A percentile compares a stretch with the other conserved stretches of the same genome.
Evolutionary conservation across 2,888 invertebrate genomes (phyloP).

Genomic region (Chironomus riparius): DNA sequence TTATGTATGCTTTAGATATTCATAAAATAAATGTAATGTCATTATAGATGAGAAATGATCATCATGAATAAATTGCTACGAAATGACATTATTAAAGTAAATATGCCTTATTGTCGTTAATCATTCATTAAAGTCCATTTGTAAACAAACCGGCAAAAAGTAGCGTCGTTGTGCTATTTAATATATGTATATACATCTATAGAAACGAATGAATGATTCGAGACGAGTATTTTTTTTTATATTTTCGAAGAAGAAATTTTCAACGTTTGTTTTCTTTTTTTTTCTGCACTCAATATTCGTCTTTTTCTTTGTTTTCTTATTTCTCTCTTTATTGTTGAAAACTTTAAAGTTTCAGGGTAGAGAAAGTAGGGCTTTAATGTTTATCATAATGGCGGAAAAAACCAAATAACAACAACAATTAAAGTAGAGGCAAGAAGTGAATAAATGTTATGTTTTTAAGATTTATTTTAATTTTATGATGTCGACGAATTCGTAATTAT

Average conservation of each 20-base stretch:
- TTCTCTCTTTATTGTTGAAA: background rate
- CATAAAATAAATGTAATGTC: background rate
- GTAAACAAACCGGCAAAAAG: conserved; percentile 7
- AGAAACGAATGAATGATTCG: background rate
- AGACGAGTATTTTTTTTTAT: background rate
- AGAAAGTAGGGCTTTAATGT: conserved; percentile 7
- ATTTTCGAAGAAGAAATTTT: conserved; percentile 3
- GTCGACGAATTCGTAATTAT: background rate
- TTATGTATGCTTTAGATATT: background rate
- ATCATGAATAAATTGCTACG: background rate
- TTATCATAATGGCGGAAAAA: background rate
- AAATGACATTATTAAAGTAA: conserved; percentile 5
- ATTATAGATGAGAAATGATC: background rate
- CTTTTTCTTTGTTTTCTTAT: background rate
- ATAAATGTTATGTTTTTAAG: background rate
- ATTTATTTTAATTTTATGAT: background rate
- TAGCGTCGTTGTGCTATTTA: background rate
- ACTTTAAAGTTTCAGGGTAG: background rate
- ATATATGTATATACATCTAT: background rate
- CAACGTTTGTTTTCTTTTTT: background rate
- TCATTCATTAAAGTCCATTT: conserved; percentile 10
- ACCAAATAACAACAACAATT: background rate
- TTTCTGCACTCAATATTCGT: conserved; percentile 5
- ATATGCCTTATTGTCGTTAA: background rate
- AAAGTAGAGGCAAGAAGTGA: background rate